Base-by-base conservation (phyloP, 2,797 vertebrate genomes). In the Phylloscopus collybita region DNA sequence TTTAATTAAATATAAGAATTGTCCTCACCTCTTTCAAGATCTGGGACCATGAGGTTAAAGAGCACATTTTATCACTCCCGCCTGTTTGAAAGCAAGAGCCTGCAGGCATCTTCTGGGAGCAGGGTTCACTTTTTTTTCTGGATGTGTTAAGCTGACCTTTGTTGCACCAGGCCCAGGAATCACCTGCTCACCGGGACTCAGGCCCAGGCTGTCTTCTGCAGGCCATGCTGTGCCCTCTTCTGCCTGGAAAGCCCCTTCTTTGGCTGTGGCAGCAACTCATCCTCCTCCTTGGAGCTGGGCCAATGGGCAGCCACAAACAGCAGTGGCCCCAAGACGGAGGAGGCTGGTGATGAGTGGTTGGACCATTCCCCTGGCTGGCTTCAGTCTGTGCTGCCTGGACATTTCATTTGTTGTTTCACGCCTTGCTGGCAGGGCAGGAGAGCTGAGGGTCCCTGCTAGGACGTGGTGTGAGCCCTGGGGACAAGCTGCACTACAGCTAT, bases 161-260 rank as follows among this genome's bases (percentile, higher is more conserved):
- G 76, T 49, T 62, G 65, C 40, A 23, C 32, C 25, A 38, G 25
- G 22, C 21, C 36, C 34, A 80, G 49, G 45, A 59, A 67, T 21
- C 0, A 0, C 19, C 30, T 21, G 22, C 15, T 71, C 9, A n/a
- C 8, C 45, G 36, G 78, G 40, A 49, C 20, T 27, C 34, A 67
- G 18, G 17, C 32, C 42, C 75, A 80, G 27, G 26, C 10, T 36
- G 11, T 54, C 29, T 81, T 62, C 45, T 64, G 40, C 21, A 86
- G 42, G 29, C 23, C 40, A 2, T 0, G 0, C 54, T 1, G 3
- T 3, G 2, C 60, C 23, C 57, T 71, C 16, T n/a, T 49, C 78
- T 53, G 13, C n/a, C 34, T 42, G 51, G 44, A 65, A 85, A 75
- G 25, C 20, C 44, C 4, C 50, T 64, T 67, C 0, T 2, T 27